Conservation (phyloP, 2,888 invertebrate species). For the Opisthograptis luteolata region DNA sequence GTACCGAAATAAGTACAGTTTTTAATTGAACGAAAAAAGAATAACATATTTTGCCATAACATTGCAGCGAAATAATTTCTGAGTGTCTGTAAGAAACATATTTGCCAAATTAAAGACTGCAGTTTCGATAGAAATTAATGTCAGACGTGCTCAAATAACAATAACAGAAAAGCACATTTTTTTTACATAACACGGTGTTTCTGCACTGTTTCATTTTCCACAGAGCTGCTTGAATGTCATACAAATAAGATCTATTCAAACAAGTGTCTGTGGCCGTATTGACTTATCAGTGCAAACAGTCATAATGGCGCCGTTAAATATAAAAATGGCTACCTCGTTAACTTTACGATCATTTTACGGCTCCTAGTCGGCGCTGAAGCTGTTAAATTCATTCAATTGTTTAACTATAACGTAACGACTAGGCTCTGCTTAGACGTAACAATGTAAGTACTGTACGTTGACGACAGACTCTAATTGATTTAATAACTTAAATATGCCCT, state of each 20-base stretch:
- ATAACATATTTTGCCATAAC: too few species aligned
- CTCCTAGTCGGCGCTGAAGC: conserved; percentile 43
- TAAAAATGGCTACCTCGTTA: conserved; percentile 44
- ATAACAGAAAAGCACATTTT: too few species aligned
- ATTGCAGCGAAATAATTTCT: too few species aligned
- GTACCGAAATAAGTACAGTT: too few species aligned
- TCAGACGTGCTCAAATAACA: too few species aligned
- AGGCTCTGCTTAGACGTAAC: conserved; percentile 7
- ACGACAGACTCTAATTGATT: neutral
- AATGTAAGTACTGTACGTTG: neutral
- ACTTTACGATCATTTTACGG: conserved; percentile 59
- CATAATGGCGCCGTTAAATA: conserved; percentile 51
- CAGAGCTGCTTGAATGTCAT: neutral
- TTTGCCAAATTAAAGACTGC: too few species aligned
- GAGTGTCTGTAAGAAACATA: too few species aligned
- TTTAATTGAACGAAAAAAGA: too few species aligned
- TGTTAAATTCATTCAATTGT: conserved; percentile 55
- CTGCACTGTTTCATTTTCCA: too few species aligned
- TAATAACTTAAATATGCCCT: too few species aligned
- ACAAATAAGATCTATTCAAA: conserved; percentile 9
- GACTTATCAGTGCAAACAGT: conserved; percentile 42
- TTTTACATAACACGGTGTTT: too few species aligned
- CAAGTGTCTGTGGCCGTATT: conserved; percentile 27
- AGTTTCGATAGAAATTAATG: too few species aligned
- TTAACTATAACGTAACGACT: conserved; percentile 34